These are phyloP conservation scores for Lordiphosa clarofinis DNA, from an alignment of 1,140 invertebrate genomes.

Conservation along the genomic window DNA sequence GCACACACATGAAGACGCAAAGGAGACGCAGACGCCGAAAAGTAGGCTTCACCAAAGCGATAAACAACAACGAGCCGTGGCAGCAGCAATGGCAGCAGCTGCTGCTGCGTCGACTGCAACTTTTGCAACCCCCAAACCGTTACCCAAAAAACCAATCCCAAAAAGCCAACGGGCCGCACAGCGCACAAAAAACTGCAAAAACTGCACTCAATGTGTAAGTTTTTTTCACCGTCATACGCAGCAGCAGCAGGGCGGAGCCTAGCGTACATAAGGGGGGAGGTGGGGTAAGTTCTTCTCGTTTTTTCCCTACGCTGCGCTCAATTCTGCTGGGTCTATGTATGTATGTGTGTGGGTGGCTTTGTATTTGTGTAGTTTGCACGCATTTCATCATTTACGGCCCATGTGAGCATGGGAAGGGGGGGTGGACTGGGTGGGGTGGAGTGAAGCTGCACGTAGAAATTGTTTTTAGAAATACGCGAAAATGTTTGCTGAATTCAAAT, in stretches of 20 bases:
- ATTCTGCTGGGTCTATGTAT: slow-evolving; percentile 11
- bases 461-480: slow-evolving; percentile 78
- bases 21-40: slow-evolving; percentile 46
- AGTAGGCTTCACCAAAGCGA: slow-evolving; percentile 67
- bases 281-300: slow-evolving; percentile 13
- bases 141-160: slow-evolving; percentile 68
- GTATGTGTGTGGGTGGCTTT: slow-evolving; percentile 20
- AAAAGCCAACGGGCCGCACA: slow-evolving; percentile 40
- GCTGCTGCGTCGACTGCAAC: slow-evolving; percentile 24
- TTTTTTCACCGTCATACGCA: slow-evolving; percentile 14
- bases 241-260: slow-evolving; percentile 68
- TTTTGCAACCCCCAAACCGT: slow-evolving; percentile 65
- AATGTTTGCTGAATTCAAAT: slow-evolving; percentile 66
- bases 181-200: slow-evolving; percentile 14
- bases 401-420: background rate
- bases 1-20: slow-evolving; percentile 27
- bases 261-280: slow-evolving; percentile 30
- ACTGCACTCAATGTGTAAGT: slow-evolving; percentile 13
- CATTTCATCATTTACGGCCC: slow-evolving; percentile 68
- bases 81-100: slow-evolving; percentile 26
- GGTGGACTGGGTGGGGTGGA: slow-evolving; percentile 3
- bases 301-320: slow-evolving; percentile 30
- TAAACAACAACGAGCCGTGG: slow-evolving; percentile 51
- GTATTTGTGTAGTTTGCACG: slow-evolving; percentile 71
- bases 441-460: slow-evolving; percentile 60